Percentiles rank a stretch among this genome's conserved stretches.
Evolutionary conservation across 1,140 invertebrate species (phyloP).

Genomic region (Aphelenchoides avenae): DNA sequence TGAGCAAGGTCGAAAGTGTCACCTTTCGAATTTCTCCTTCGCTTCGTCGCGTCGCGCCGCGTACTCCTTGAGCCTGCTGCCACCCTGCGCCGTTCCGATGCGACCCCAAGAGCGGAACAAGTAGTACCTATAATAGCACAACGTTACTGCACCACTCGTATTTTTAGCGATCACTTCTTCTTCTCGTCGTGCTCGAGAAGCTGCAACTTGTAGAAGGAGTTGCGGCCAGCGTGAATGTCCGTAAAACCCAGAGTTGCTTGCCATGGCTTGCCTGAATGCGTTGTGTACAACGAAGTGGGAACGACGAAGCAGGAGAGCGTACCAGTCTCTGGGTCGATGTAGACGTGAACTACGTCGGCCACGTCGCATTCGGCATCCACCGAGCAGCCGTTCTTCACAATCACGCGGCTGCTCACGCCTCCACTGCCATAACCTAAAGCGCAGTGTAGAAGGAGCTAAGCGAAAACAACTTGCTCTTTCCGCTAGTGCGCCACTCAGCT

Average conservation of each 20-base stretch:
- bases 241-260: constrained; percentile 23
- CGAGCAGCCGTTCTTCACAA: constrained; percentile 34
- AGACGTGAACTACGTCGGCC: constrained; percentile 42
- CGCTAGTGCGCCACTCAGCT: no score
- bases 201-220: constrained; percentile 92
- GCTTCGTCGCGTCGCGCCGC: constrained; percentile 65
- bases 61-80: constrained; percentile 71
- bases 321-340: constrained; percentile 32
- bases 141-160: no score
- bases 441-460: no score
- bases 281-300: no score
- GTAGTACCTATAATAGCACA: constrained; percentile 32
- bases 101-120: constrained; percentile 87
- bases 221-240: constrained; percentile 60
- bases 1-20: constrained; percentile 50
- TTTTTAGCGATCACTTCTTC: no score
- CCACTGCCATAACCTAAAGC: no score
- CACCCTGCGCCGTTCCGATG: constrained; percentile 86
- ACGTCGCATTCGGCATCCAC: constrained; percentile 40
- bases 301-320: not conserved
- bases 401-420: no score
- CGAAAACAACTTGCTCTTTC: no score
- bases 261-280: no score
- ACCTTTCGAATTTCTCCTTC: constrained; percentile 67
- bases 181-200: constrained; percentile 71